Base-by-base conservation (phyloP, 1,140 invertebrate genomes). In the Drosophila kepulauana region DNA sequence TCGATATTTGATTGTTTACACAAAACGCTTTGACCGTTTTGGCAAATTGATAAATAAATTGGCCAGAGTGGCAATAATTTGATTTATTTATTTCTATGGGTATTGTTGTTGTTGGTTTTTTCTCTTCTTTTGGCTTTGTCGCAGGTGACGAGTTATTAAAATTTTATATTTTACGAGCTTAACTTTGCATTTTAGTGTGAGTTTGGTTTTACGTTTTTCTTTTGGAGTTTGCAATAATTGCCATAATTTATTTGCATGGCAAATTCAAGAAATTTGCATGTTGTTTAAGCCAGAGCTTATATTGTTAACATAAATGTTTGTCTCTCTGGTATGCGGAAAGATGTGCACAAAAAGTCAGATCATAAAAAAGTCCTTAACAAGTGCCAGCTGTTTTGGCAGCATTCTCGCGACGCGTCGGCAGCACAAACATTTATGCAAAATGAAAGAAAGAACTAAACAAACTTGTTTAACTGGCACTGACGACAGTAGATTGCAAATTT, bases 41-140 rank as follows among this genome's bases (percentile, higher is more conserved):
- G 54, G 62, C 64, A 87, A 86, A 87, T 82, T 77, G 71, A 56
- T 59, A 82, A 68, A 82, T 78, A 88, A 87, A 88, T 87, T 82
- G 72, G 58, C 52, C 59, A 77, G 56, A 49, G 66, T 68, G 79
- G 56, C 62, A 64, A 79, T 75, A 82, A 79, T 87, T 88, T 82
- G 82, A 77, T 82, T 87, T 88, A 82, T 82, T 82, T 76, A 76
- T 79, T 70, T 38, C 16, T 15, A 30, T 48, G 35, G 7, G 35
- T 38, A 8, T 38, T 38, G 7, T 38, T 38, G 35, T 38, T 38
- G 30, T 33, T 33, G 30, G 5, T 46, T 62, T 33, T 57, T 51
- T 35, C 2, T 15, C 13, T 33, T 10, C 16, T 20, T 1, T 20
- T 61, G 28, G 10, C 6, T 15, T 63, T 51, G 25, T 13, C 49